Evolutionary conservation across 2,113 vertebrate genomes (phyloP), one percentile per base, ranked within the genome.

Genomic region (Sebastes fasciatus): DNA sequence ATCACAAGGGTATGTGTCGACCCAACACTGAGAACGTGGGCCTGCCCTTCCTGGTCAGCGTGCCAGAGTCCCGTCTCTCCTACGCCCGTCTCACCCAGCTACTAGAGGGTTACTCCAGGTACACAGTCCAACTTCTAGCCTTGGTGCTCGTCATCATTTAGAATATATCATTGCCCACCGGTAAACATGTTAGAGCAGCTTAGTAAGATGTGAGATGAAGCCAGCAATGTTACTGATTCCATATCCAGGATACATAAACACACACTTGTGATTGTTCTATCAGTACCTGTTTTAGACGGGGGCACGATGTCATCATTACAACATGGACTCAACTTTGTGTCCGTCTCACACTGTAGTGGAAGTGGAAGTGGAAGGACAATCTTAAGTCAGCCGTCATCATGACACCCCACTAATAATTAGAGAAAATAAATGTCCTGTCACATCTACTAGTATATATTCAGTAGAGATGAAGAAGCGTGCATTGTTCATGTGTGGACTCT

Each of bases 81-180:
- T 98, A 97, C 0, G 52, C 95, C 40, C 97, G 97, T 49, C 96
- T 99, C 23, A 94, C 96, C 54, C 98, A 99, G 94, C 95, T 99
- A 4, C 94, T 99, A 51, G 97, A 99, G 83, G 98, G 97, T 54
- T 99, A 97, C 0, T 97, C 98, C 76, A 97, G 98, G 98, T 99
- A 94, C 12, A 0, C 45, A 6, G 8, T 52, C 13, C 9, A 0
- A 42, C 60, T 4, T 8, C 4, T 4, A 57, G 19, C 19, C 42
- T 60, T 55, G 5, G 6, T 77, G 11, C 21, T 65, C 16, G 6
- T 49, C 62, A 21, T 51, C 6, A 40, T 46, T 26, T 12, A 1
- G 12, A 42, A 40, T 74, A 10, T 26, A 58, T 16, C n/a, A 4
- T 60, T 43, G 16, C 54, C 52, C 19, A 40, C n/a, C 34, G 34